These are phyloP conservation scores for Anadara kagoshimensis DNA, from an alignment of 1,140 invertebrate species.

Conservation along the genomic window DNA sequence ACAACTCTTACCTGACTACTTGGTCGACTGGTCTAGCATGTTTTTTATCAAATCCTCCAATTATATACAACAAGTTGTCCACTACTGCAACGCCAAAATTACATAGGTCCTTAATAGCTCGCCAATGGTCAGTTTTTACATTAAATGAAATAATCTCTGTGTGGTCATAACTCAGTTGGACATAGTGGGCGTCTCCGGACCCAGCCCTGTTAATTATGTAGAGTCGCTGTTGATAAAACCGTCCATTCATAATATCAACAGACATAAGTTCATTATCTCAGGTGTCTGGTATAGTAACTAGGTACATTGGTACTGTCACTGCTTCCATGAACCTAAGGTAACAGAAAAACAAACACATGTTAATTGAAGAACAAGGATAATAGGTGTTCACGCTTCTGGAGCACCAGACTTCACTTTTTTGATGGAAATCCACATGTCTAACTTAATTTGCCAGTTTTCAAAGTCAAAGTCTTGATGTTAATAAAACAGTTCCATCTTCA, in stretches of 20 bases:
- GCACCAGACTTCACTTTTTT: no score
- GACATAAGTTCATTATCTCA: no score
- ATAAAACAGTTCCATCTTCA: no score
- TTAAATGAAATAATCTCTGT: constrained; percentile 39
- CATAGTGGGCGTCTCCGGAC: constrained; percentile 51
- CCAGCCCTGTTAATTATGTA: constrained; percentile 57
- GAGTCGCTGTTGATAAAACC: constrained; percentile 45
- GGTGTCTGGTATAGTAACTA: no score
- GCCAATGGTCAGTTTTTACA: constrained; percentile 51
- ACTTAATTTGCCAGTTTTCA: no score
- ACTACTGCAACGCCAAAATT: constrained; percentile 56
- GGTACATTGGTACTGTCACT: no score
- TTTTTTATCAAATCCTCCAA: constrained; percentile 53
- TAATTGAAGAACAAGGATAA: no score
- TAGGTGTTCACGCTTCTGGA: no score
- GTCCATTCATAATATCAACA: background rate
- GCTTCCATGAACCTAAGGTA: no score
- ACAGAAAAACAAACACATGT: no score
- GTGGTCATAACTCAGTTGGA: constrained; percentile 40
- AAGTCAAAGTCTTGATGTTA: no score
- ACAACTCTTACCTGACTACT: constrained; percentile 49
- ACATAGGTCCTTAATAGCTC: constrained; percentile 41
- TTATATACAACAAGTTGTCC: constrained; percentile 51
- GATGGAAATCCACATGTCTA: no score
- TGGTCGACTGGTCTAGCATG: constrained; percentile 38